These are phyloP conservation scores for Propsilocerus akamusi DNA, from an alignment of 1,140 invertebrate species.

Conservation along the genomic window DNA sequence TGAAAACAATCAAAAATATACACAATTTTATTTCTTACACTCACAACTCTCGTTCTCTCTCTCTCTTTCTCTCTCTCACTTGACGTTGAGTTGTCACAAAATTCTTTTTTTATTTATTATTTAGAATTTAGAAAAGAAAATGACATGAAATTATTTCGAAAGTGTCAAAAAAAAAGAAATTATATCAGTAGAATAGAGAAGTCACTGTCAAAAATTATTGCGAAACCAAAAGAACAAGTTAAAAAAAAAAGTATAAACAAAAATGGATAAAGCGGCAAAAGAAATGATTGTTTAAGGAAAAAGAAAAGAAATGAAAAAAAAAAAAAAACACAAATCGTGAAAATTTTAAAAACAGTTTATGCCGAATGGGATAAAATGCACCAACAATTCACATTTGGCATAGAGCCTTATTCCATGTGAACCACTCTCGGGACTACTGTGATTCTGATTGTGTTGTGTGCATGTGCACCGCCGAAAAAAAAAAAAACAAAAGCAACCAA, in stretches of 20 bases:
- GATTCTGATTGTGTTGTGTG: not conserved
- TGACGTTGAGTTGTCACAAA: no score
- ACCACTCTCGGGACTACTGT: not conserved
- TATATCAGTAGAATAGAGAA: no score
- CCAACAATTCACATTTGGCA: not conserved
- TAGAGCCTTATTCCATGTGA: not conserved
- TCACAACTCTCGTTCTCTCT: not conserved
- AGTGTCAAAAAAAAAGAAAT: no score
- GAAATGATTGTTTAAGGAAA: slow-evolving; percentile 4
- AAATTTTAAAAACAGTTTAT: slow-evolving; percentile 4
- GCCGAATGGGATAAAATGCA: slow-evolving; percentile 1
- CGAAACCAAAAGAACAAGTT: no score
- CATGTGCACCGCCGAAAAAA: not conserved
- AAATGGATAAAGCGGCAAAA: not conserved
- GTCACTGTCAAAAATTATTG: no score
- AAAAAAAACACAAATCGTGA: slow-evolving; percentile 3
- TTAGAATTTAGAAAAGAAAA: no score
- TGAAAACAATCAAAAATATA: slow-evolving; percentile 3
- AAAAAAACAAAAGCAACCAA: not conserved
- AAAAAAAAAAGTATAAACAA: not conserved
- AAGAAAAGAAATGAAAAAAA: no score
- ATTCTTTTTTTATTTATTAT: no score
- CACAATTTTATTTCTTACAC: no score
- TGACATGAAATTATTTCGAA: no score
- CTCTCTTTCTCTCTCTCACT: not conserved